Evolutionary conservation across 2,113 vertebrate genomes (phyloP).

Genomic region (Gnathonemus longibarbis): DNA sequence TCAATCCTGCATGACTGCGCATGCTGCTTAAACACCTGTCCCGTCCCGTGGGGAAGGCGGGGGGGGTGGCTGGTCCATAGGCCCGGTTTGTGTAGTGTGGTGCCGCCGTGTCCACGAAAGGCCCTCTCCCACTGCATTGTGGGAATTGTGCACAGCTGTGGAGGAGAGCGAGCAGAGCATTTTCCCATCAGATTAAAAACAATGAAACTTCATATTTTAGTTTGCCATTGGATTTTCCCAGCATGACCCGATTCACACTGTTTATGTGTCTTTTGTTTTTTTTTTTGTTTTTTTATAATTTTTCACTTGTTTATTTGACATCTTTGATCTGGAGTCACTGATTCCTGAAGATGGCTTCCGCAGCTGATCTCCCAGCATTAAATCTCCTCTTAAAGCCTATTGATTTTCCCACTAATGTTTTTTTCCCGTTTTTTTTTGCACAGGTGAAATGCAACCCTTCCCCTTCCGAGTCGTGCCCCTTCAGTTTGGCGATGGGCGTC

Average conservation of each 20-base stretch:
- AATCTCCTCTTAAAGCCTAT: background rate
- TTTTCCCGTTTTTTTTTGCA: background rate
- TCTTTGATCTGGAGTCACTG: background rate
- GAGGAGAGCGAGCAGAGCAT: background rate
- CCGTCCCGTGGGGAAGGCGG: background rate
- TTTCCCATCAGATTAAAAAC: background rate
- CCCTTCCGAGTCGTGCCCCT: background rate
- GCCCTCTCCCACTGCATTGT: background rate
- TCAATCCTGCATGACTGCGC: background rate
- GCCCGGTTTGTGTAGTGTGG: background rate
- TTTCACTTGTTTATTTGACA: background rate
- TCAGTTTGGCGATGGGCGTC: background rate
- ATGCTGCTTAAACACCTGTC: constrained; percentile 6
- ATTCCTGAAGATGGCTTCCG: background rate
- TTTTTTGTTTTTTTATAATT: background rate
- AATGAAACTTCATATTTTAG: background rate
- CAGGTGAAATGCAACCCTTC: background rate
- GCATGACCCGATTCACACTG: background rate
- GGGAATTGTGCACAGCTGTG: background rate
- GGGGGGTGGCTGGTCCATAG: background rate
- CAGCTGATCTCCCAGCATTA: background rate
- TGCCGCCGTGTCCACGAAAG: background rate
- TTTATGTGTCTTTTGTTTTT: background rate
- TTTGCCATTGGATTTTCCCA: background rate
- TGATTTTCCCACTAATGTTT: background rate